A percentile compares a stretch with the other conserved stretches of the same genome.
Conservation (phyloP, 2,888 invertebrate species). For the Proisotoma minuta region DNA sequence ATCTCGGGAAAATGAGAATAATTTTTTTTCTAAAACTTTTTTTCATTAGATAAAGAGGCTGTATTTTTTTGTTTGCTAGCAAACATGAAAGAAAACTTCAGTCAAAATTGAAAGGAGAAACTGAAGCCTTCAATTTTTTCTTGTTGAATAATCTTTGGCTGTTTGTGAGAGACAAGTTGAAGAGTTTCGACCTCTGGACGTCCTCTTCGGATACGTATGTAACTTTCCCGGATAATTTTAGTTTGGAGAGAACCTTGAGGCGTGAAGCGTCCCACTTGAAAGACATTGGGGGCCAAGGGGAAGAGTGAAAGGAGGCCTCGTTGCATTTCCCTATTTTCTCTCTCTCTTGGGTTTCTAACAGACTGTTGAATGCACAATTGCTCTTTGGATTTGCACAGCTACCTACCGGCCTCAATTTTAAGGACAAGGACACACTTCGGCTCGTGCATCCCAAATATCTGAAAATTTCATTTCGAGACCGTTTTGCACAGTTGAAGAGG, state of each 20-base stretch:
- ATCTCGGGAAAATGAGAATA: no score
- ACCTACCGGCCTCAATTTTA: slow-evolving; percentile 9
- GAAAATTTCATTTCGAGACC: neutral
- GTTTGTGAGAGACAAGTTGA: no score
- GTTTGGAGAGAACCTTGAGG: neutral
- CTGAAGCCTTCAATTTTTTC: no score
- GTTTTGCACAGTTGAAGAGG: neutral
- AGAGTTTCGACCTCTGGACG: no score
- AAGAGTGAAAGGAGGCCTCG: slow-evolving; percentile 4
- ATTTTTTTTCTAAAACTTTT: no score
- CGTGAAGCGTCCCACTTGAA: neutral
- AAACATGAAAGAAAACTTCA: no score
- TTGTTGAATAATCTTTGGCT: no score
- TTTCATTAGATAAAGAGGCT: no score
- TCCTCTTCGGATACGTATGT: no score
- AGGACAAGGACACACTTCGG: slow-evolving; percentile 4
- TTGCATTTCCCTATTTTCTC: slow-evolving; percentile 7
- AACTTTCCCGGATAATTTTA: slow-evolving; percentile 2
- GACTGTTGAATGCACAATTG: slow-evolving; percentile 7
- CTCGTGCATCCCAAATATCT: slow-evolving; percentile 4
- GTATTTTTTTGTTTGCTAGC: no score
- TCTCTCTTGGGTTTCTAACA: neutral
- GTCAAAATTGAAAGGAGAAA: no score
- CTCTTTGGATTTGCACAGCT: no score
- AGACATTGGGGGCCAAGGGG: slow-evolving; percentile 6